phyloP scores from a whole-genome alignment of 2,797 vertebrate species.

The Triplophysa yarkandensis region DNA sequence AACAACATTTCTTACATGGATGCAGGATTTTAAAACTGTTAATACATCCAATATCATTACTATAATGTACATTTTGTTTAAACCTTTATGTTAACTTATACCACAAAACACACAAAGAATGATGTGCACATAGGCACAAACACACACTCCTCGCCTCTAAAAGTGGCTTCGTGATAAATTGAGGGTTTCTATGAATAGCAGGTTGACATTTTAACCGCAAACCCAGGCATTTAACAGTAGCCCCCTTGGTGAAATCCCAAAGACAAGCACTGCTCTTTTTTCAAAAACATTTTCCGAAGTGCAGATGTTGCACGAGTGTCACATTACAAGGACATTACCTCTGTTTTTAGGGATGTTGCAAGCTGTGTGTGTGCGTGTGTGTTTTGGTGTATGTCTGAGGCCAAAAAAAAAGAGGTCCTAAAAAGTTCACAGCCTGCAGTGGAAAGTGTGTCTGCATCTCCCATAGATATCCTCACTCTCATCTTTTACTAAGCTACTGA shows the following conservation, averaged over 20 bases:
- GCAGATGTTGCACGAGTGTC: constrained; percentile 56
- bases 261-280: constrained; percentile 55
- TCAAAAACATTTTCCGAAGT: constrained; percentile 54
- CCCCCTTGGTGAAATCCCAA: constrained; percentile 49
- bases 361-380: constrained; percentile 8
- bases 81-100: constrained; percentile 36
- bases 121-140: constrained; percentile 28
- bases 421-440: constrained; percentile 35
- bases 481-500: constrained; percentile 32
- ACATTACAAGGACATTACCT: constrained; percentile 43
- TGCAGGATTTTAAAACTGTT: constrained; percentile 49
- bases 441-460: constrained; percentile 40
- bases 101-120: constrained; percentile 32
- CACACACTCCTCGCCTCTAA: constrained; percentile 32
- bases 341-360: constrained; percentile 42
- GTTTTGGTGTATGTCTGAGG: constrained; percentile 6
- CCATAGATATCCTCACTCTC: constrained; percentile 35
- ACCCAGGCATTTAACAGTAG: constrained; percentile 67
- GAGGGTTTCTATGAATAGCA: constrained; percentile 71
- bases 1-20: constrained; percentile 24
- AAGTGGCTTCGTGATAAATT: constrained; percentile 67
- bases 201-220: constrained; percentile 67
- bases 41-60: constrained; percentile 58
- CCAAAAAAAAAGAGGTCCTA: constrained; percentile 34
- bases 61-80: constrained; percentile 49